phyloP scores from a whole-genome alignment of 2,113 vertebrate species.

The Stegastes partitus region DNA sequence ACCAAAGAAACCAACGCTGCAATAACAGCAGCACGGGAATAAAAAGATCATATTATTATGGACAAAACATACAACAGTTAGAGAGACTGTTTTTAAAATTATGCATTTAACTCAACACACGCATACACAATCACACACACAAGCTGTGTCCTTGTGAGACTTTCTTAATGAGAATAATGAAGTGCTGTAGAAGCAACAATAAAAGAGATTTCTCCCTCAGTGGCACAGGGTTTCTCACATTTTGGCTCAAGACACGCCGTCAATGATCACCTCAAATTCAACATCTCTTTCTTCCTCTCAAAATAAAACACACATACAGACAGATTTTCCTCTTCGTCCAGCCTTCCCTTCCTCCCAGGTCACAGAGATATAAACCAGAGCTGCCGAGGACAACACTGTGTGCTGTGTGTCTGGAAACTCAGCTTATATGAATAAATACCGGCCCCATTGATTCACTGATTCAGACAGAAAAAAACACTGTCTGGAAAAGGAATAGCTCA shows the following conservation, averaged over 20 bases:
- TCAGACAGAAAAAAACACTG: conserved; percentile 10
- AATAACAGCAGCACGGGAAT: conserved; percentile 77
- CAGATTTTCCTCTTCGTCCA: background rate
- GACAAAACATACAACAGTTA: conserved; percentile 37
- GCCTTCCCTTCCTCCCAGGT: conserved; percentile 7
- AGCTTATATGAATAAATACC: conserved; percentile 53
- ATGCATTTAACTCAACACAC: background rate
- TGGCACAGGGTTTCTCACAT: conserved; percentile 37
- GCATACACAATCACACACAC: conserved; percentile 24
- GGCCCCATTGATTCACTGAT: conserved; percentile 15
- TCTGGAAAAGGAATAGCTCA: conserved; percentile 2
- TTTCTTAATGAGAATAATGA: conserved; percentile 30
- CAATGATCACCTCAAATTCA: conserved; percentile 14
- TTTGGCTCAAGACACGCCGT: conserved; percentile 19
- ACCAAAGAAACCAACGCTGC: conserved; percentile 49
- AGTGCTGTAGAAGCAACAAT: conserved; percentile 44
- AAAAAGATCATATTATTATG: conserved; percentile 71
- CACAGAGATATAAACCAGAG: conserved; percentile 50
- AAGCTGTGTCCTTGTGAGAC: conserved; percentile 24
- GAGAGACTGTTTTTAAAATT: conserved; percentile 12
- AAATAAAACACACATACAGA: background rate
- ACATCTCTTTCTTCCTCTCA: conserved; percentile 8
- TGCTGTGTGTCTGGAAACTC: conserved; percentile 31
- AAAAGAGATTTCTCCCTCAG: conserved; percentile 28
- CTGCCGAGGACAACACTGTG: conserved; percentile 8